These are phyloP conservation scores for Mythimna ferrago DNA, from an alignment of 2,888 invertebrate species.

Conservation along the genomic window DNA sequence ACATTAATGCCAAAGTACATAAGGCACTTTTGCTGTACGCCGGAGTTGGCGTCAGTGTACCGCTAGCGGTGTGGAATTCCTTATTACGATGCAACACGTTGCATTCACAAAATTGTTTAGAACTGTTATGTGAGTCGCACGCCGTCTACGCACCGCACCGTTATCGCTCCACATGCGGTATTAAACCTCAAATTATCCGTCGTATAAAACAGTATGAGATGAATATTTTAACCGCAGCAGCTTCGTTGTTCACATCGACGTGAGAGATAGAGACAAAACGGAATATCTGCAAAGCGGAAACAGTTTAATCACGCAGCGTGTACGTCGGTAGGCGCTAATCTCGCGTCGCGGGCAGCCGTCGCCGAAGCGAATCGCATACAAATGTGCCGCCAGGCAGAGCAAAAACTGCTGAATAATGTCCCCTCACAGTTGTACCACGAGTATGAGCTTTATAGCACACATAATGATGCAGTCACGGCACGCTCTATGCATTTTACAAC, in stretches of 20 bases:
- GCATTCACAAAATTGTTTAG: constrained; percentile 77
- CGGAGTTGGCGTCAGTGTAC: constrained; percentile 74
- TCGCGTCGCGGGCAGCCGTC: constrained; percentile 81
- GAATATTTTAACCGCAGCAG: constrained; percentile 44
- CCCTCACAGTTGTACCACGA: constrained; percentile 76
- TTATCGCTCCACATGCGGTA: constrained; percentile 63
- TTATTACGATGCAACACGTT: constrained; percentile 80
- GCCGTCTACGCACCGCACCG: constrained; percentile 67
- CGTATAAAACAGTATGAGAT: constrained; percentile 45
- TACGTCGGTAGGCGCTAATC: constrained; percentile 83
- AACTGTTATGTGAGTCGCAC: constrained; percentile 68
- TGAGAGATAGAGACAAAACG: constrained; percentile 66
- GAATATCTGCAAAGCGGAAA: constrained; percentile 80
- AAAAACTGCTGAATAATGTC: constrained; percentile 88
- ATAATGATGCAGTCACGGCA: constrained; percentile 83
- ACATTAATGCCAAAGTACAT: constrained; percentile 79
- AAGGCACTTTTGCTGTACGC: constrained; percentile 80
- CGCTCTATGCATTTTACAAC: constrained; percentile 79
- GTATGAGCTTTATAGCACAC: constrained; percentile 76
- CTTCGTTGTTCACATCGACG: constrained; percentile 49
- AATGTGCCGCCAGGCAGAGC: constrained; percentile 81
- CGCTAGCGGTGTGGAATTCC: constrained; percentile 81
- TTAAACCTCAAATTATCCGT: constrained; percentile 47
- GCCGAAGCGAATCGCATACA: constrained; percentile 87
- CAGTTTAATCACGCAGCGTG: constrained; percentile 85